Percentiles rank a stretch among this genome's conserved stretches.
Evolutionary conservation across 2,797 vertebrate genomes (phyloP).

Genomic region (Morus bassanus): DNA sequence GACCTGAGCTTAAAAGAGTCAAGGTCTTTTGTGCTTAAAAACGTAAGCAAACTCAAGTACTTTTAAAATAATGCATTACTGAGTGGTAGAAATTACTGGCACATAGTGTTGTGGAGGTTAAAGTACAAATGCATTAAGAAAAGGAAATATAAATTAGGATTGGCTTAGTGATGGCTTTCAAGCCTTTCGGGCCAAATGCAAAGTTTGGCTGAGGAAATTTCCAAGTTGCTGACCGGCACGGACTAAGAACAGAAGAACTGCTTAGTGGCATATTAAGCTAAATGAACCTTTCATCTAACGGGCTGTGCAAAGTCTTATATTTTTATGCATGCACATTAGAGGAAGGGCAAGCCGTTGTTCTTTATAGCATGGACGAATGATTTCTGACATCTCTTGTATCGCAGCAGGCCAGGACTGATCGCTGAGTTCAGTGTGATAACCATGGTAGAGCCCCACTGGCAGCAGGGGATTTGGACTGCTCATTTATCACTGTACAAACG

Average conservation of each 20-base stretch:
- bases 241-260: background rate
- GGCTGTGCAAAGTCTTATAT: background rate
- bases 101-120: background rate
- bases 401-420: background rate
- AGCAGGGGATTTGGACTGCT: background rate
- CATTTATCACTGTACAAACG: background rate
- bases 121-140: background rate
- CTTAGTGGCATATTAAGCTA: background rate
- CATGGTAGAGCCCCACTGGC: background rate
- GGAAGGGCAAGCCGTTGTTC: background rate
- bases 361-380: background rate
- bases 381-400: background rate
- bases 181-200: background rate
- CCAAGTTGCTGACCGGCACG: background rate
- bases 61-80: background rate
- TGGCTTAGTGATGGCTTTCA: background rate
- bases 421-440: background rate
- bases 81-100: background rate
- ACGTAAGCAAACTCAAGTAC: background rate
- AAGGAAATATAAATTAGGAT: background rate
- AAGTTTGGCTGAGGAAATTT: background rate
- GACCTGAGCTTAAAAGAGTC: background rate
- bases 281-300: background rate
- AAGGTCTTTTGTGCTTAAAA: background rate
- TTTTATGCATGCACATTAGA: background rate